These are phyloP conservation scores for Procavia capensis DNA, from an alignment of 2,113 vertebrate genomes.

Conservation along the genomic window DNA sequence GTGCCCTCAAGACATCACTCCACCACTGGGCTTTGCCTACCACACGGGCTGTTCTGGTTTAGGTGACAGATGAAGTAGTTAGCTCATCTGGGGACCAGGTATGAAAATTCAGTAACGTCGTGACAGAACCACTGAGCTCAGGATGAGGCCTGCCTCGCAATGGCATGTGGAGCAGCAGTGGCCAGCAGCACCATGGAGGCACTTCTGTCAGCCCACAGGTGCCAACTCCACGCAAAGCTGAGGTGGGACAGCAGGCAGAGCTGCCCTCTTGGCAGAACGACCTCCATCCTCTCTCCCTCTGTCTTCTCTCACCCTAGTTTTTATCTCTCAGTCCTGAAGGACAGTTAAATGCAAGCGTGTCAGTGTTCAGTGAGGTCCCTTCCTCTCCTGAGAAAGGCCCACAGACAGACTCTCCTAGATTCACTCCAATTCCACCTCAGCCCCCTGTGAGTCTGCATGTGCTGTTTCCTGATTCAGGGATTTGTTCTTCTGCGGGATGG, in stretches of 20 bases:
- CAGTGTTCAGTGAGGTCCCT: fast-evolving
- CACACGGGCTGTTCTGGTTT: background rate
- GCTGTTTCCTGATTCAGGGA: background rate
- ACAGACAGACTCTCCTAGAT: background rate
- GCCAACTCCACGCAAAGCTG: background rate
- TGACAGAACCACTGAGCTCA: background rate
- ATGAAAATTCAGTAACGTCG: background rate
- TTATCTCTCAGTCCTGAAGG: background rate
- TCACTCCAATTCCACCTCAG: background rate
- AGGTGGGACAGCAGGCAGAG: fast-evolving
- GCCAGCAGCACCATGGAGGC: fast-evolving
- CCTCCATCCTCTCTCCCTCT: background rate
- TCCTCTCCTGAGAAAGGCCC: background rate
- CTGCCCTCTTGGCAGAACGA: fast-evolving
- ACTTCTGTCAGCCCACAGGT: background rate
- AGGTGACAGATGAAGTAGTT: background rate
- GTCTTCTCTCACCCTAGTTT: background rate
- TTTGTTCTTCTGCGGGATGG: background rate
- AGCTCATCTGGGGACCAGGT: background rate
- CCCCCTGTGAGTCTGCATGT: background rate
- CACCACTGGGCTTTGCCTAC: background rate
- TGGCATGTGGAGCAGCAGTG: fast-evolving
- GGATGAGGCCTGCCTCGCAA: fast-evolving
- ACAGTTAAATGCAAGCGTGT: background rate
- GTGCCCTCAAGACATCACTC: background rate